Base-by-base conservation (phyloP, 92 coral and sea anemone genomes). In the Epizoanthus ramosus region DNA sequence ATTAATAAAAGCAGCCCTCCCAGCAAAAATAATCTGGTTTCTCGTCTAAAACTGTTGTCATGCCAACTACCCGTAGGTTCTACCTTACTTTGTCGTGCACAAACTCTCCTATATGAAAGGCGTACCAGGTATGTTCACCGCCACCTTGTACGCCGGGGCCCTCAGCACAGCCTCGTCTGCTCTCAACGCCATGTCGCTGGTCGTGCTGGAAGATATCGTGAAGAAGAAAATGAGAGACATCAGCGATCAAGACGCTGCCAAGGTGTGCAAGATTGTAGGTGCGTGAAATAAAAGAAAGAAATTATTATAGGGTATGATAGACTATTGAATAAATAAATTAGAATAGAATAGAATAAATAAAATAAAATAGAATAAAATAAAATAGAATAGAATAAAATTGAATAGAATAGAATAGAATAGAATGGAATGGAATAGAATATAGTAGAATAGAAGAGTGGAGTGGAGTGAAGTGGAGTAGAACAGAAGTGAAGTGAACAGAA, bases 81-180 rank as follows among this genome's bases (percentile, higher is more conserved):
- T 95, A 3, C 98, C 98, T 12, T 95, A 91, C 74, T 95, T 95
- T 75, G 98, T 95, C 79, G 89, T 95, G 58, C 89, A 95, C 91
- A 89, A 93, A 53, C 94, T 95, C 53, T 97, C 97, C 59, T 93
- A 95, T 85, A 83, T 95, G 90, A 57, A 72, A 52, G 98, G 98
- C 61, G 79, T 95, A 66, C 98, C 98, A 71, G 98, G 98, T 83
- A 90, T 95, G 92, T 95, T 95, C 68, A 93, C 96, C 23, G 98
- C 98, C 0, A 91, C 95, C 58, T 84, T 95, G 7, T 95, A 93
- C 87, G 97, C 97, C 41, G 98, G 98, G 57, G 97, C 98, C 73
- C 86, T 95, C 68, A 95, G 98, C 81, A 95, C 98, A 17, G 98
- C 98, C 25, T 94, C 98, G 5, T 94, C 98, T 8, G 98, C 97